A percentile compares a stretch with the other conserved stretches of the same genome.
These are phyloP conservation scores for Mermis nigrescens DNA, from an alignment of 2,888 invertebrate species.

Conservation along the genomic window DNA sequence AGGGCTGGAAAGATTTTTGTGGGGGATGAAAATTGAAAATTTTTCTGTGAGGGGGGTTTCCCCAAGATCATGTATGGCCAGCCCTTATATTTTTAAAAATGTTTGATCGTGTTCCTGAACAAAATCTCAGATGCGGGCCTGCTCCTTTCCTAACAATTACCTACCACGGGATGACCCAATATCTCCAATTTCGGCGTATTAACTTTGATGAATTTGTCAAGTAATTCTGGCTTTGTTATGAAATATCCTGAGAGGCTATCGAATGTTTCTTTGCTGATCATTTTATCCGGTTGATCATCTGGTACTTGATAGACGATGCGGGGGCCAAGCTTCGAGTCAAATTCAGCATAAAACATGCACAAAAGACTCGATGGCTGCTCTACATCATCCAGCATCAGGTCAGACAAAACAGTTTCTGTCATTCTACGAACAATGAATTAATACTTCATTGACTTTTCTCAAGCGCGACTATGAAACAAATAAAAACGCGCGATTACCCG, in stretches of 20 bases:
- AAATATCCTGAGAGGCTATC: slow-evolving; percentile 18
- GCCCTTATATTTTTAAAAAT: too few species aligned
- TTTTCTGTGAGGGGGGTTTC: too few species aligned
- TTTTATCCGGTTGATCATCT: slow-evolving; percentile 14
- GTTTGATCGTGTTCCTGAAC: too few species aligned
- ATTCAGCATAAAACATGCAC: slow-evolving; percentile 26
- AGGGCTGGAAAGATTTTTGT: too few species aligned
- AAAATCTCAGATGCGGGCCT: too few species aligned
- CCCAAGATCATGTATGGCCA: too few species aligned
- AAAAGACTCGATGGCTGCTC: slow-evolving; percentile 20
- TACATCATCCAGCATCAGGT: neutral
- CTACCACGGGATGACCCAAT: slow-evolving; percentile 28
- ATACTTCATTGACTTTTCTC: too few species aligned
- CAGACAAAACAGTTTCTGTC: neutral
- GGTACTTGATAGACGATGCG: slow-evolving; percentile 22
- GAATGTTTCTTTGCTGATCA: slow-evolving; percentile 17
- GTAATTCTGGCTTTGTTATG: slow-evolving; percentile 17
- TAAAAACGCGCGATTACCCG: too few species aligned
- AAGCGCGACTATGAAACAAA: too few species aligned
- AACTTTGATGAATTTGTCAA: slow-evolving; percentile 20
- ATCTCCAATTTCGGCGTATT: slow-evolving; percentile 23
- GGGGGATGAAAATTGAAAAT: too few species aligned
- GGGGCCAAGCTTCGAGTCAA: slow-evolving; percentile 23
- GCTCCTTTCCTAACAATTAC: too few species aligned
- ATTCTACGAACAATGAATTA: too few species aligned